Evolutionary conservation across 2,888 invertebrate species (phyloP), one percentile per base, ranked within the genome.

Genomic region (Cheilosia soror): DNA sequence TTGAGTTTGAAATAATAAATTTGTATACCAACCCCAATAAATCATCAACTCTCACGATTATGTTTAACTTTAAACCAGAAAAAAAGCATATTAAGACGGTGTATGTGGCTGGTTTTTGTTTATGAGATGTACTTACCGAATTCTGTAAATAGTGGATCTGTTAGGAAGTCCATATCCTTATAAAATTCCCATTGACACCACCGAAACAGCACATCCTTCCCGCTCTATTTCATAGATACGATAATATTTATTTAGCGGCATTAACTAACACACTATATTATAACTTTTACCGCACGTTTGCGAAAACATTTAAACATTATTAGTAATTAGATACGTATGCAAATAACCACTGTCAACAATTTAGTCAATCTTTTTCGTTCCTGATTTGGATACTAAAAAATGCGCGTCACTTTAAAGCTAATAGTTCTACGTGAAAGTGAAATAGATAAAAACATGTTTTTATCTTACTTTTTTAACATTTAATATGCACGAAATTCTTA

Each of bases 161-260:
- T 89, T 88, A 89, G 88, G 89, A 92, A 92, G 89, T 92, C 92
- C 91, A 92, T 92, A 88, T 90, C 91, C 89, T 89, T 89, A 85
- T 84, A 88, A 87, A 75, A 77, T 86, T 88, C 87, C 73, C 49
- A 68, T 77, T 80, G 55, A 71, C 65, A 66, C 60, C 47, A 68
- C 71, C 51, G 62, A 79, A 76, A 75, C 65, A 55, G 42, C 33
- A 76, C 87, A 87, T 83, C 60, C 58, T 78, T 79, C 51, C 57
- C 13, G 62, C 40, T 69, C 29, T 71, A 44, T 37, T 58, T 29
- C 5, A 9, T 29, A 57, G 27, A 13, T 11, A 31, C 29, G 40
- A 68, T 73, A 20, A 29, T 63, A 49, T 63, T 31, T 58, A n/a
- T 55, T 65, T 5, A 5, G 29, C 5, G 7, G 5, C 13, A 27